Conservation (phyloP, 2,797 vertebrate genomes). For the Molothrus aeneus region DNA sequence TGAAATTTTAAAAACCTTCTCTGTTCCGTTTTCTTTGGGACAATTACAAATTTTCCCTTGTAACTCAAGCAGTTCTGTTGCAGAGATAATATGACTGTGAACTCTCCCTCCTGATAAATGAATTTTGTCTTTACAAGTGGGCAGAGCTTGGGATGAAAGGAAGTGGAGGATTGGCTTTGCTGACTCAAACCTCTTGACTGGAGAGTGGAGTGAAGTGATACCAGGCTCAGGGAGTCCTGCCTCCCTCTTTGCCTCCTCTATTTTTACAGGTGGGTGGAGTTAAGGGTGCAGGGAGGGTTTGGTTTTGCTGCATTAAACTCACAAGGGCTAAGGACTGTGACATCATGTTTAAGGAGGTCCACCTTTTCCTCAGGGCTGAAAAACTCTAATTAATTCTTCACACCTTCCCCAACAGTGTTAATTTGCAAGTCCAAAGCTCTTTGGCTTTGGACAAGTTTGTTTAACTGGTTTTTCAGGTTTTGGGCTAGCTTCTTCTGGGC, state of each 20-base stretch:
- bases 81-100: background rate
- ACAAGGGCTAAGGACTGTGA: background rate
- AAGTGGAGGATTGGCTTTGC: background rate
- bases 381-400: background rate
- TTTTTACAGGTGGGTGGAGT: background rate
- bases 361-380: background rate
- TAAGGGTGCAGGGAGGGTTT: background rate
- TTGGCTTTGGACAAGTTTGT: background rate
- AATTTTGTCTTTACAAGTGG: background rate
- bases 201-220: background rate
- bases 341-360: background rate
- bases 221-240: background rate
- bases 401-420: background rate
- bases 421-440: background rate
- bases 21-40: background rate
- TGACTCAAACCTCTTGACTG: background rate
- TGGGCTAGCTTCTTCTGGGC: background rate
- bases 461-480: background rate
- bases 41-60: background rate
- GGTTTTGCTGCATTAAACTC: background rate
- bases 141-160: background rate
- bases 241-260: background rate
- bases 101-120: background rate
- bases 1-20: background rate
- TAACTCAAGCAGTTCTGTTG: background rate